phyloP scores from a whole-genome alignment of 2,888 invertebrate genomes.

The Sclerodermus sp. region DNA sequence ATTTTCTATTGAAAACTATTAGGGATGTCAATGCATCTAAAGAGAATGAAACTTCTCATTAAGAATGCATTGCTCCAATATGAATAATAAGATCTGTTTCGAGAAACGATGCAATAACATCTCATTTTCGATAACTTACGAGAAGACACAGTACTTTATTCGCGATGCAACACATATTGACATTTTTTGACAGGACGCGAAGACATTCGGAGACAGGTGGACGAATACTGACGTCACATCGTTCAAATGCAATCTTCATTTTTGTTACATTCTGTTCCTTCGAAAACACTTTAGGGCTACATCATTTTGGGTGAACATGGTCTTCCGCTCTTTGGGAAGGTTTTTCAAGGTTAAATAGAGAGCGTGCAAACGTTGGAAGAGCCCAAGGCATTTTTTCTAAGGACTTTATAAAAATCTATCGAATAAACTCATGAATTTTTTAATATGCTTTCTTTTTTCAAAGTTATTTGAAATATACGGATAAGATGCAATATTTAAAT shows the following conservation, averaged over 20 bases:
- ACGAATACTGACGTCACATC: conserved; percentile 9
- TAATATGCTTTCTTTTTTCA: too few species aligned
- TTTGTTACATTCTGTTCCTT: conserved; percentile 14
- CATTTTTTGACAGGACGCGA: conserved; percentile 10
- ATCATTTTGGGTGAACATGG: conserved; percentile 6
- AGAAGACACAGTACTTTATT: conserved; percentile 51
- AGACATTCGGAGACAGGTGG: conserved; percentile 25
- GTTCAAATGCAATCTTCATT: background rate
- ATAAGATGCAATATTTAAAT: too few species aligned
- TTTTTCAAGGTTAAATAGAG: background rate
- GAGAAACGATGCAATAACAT: conserved; percentile 4
- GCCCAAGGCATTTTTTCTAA: too few species aligned
- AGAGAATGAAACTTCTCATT: too few species aligned
- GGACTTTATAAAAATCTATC: too few species aligned
- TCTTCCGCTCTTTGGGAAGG: conserved; percentile 16
- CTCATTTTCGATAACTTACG: conserved; percentile 2
- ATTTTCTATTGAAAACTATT: too few species aligned
- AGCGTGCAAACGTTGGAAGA: too few species aligned
- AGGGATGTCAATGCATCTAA: too few species aligned
- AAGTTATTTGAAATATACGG: too few species aligned
- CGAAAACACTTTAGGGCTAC: conserved; percentile 14
- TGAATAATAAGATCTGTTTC: background rate
- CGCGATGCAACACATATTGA: conserved; percentile 44
- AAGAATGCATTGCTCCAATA: background rate
- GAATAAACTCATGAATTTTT: too few species aligned